Base-by-base conservation (phyloP, 2,888 invertebrate species). In the Drosophila anceps region DNA sequence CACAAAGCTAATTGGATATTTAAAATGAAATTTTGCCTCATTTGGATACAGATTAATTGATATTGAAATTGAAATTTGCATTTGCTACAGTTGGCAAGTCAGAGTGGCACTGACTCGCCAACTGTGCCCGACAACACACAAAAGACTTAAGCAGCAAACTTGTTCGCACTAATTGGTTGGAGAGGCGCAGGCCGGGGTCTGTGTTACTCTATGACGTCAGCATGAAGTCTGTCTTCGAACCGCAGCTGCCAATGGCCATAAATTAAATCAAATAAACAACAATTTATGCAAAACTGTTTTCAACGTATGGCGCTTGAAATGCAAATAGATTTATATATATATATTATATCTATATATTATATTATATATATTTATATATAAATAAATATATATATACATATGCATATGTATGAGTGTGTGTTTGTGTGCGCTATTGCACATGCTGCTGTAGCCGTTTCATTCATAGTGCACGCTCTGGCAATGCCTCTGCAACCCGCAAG, bases 121-220 rank as follows among this genome's bases (percentile, higher is more conserved):
- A 50, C 41, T 44, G 54, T 55, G 18, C 59, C 59, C 8, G 8
- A 12, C 24, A 81, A 80, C 46, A 46, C 48, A 89, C 90, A 71
- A 91, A 91, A 82, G 91, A 91, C 84, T 91, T 74, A 84, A 85
- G 80, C 77, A 67, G 61, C 86, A 84, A 91, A 91, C 91, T 84
- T 73, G 76, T 60, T 72, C n/a, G 15, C 8, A 35, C 20, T 29
- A 18, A 60, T 15, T 61, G 27, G 1, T 5, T 37, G 31, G 10
- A 51, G 12, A 8, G 10, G 15, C 4, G n/a, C 35, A 50, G 18
- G n/a, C 29, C 50, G 18, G 7, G 10, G 2, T 15, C 5, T 29
- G 3, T 29, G 3, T n/a, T 6, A 31, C 33, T 8, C 63, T 39
- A 73, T 88, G 80, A 79, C 81, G 79, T 76, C 84, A 88, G 44